Base-by-base conservation (phyloP, 1,140 invertebrate genomes). In the Hirudo medicinalis region DNA sequence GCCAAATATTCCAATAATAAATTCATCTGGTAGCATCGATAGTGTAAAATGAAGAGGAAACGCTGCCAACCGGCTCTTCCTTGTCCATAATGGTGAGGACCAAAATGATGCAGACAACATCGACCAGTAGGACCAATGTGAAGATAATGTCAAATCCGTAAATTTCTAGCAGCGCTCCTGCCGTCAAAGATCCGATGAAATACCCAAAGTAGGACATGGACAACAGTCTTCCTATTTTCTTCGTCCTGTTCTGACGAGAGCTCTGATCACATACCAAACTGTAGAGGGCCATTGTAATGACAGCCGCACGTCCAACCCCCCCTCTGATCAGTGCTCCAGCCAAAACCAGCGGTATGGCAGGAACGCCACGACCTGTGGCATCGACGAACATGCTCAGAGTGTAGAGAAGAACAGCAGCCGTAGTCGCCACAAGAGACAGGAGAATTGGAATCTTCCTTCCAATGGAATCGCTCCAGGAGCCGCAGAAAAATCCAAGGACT, bases 241-340 rank as follows among this genome's bases (percentile, higher is more conserved):
- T 22, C 29, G 73, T 74, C 27, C 73, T 66, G 53, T 72, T 32
- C 20, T 74, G 63, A 19, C 40, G 20, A 19, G 27, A 55, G 17
- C 77, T 78, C 15, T 77, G 77, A 69, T 82, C 81, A 0, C 78
- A 75, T 20, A 78, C 76, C 71, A 81, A 80, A 67, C 80, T 81
- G 73, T 82, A 79, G 2, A 80, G 78, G 1, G 80, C 80, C 80
- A 82, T 82, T 9, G 79, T 80, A 9, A 82, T 79, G 0, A 82
- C 76, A 0, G 80, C 77, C 43, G 78, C 78, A 72, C 81, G 80
- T 0, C 81, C 80, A 67, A 81, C 77, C 9, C 77, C 68, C 20
- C 81, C 81, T 72, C 80, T 76, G 25, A 78, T 66, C 0, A 73
- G 25, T 0, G 79, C 78, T 4, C 80, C 81, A n/a, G 74, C 67